Base-by-base conservation (phyloP, 2,797 vertebrate species). In the Menidia menidia region DNA sequence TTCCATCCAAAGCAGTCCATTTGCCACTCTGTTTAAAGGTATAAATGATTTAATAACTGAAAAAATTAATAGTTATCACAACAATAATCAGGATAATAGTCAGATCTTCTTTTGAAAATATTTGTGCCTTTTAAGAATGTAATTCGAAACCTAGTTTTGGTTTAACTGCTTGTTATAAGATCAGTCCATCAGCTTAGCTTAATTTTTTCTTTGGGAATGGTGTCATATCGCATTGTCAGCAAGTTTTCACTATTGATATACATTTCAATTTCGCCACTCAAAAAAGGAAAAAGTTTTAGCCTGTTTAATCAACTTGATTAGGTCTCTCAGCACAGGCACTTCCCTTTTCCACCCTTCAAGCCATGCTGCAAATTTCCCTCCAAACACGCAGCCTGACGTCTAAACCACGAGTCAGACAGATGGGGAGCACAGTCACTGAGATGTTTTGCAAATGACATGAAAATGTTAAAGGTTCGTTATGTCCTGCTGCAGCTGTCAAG, bases 231-330 rank as follows among this genome's bases (percentile, higher is more conserved):
- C 35, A 39, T 39, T 10, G 10, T 7, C 35, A 7, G 10, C 35
- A 39, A 18, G 44, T 1, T 16, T n/a, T 47, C 7, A 15, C 44
- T 3, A 2, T 47, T 44, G 6, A 14, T n/a, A 47, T n/a, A 16
- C 15, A n/a, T 47, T 47, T 47, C 16, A 16, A 18, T 19, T 47
- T 15, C n/a, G 47, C 19, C n/a, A 9, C 2, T 7, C n/a, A 6
- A 9, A 10, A 19, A 3, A n/a, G 2, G 6, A n/a, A 14, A n/a
- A 15, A n/a, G 44, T 18, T 9, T 51, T 25, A 25, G 13, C 18
- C 25, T 52, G 12, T 52, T 52, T 52, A 31, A 52, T 52, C 50
- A 52, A 15, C 25, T 52, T 52, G 25, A 52, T 52, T 52, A 14
- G 25, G 10, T 52, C 48, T 30, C 30, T 25, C 19, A 25, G 5